Conservation (phyloP, 2,797 vertebrate genomes). For the Clarias pachynema region DNA sequence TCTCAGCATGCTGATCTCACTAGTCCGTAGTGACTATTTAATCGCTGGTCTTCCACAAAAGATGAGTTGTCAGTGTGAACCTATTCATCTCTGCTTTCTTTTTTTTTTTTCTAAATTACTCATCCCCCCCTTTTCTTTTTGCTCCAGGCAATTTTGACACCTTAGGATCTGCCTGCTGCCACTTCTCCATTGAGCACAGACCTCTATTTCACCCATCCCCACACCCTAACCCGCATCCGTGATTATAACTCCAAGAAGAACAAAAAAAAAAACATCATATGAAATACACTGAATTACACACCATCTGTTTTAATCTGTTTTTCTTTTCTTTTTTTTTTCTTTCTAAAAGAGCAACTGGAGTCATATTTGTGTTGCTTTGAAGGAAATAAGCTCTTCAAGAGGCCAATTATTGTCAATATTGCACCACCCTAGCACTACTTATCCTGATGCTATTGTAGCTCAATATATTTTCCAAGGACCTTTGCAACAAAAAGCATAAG, state of each 20-base stretch:
- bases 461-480: neutral
- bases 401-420: slow-evolving; percentile 11
- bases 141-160: slow-evolving; percentile 89
- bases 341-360: neutral
- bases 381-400: neutral
- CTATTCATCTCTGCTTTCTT: neutral
- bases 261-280: slow-evolving; percentile 13
- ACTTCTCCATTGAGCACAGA: slow-evolving; percentile 75
- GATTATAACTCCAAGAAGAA: neutral
- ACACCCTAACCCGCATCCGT: slow-evolving; percentile 3
- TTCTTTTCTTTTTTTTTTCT: neutral
- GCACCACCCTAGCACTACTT: neutral
- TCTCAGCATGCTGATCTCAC: neutral
- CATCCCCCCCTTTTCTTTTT: slow-evolving; percentile 65
- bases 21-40: neutral
- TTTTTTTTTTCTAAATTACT: slow-evolving; percentile 77
- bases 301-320: slow-evolving; percentile 32
- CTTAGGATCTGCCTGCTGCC: slow-evolving; percentile 87
- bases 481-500: neutral
- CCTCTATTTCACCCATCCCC: slow-evolving; percentile 61
- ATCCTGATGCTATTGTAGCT: neutral
- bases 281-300: slow-evolving; percentile 26
- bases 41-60: neutral
- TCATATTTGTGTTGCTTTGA: slow-evolving; percentile 1
- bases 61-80: neutral